Evolutionary conservation across 2,113 vertebrate genomes (phyloP).

Genomic region (Ophiodon elongatus): DNA sequence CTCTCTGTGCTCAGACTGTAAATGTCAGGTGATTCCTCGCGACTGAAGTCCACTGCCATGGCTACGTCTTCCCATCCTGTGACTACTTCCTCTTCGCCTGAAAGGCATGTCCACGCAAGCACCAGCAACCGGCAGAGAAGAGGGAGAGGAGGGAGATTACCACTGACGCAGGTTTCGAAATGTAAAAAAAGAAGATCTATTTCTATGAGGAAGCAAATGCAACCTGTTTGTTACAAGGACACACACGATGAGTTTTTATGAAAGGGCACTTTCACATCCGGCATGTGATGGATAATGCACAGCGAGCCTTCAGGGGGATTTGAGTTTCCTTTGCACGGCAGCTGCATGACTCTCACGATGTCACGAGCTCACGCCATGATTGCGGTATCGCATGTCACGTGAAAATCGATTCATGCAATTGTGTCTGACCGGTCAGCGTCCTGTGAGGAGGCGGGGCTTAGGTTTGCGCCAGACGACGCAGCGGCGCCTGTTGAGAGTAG

Average conservation of each 20-base stretch:
- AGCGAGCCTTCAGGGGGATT: too few relatives aligned
- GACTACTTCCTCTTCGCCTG: background rate
- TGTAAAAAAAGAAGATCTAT: background rate
- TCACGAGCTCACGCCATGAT: too few relatives aligned
- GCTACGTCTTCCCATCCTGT: background rate
- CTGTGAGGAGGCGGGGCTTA: background rate
- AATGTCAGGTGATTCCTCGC: slow-evolving; percentile 9
- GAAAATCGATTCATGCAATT: background rate
- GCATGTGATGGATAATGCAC: too few relatives aligned
- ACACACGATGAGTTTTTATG: background rate
- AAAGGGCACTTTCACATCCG: background rate
- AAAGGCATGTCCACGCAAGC: background rate
- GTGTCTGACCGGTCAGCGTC: background rate
- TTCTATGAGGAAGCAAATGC: background rate
- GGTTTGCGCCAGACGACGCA: too few relatives aligned
- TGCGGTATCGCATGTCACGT: too few relatives aligned
- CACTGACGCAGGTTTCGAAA: background rate
- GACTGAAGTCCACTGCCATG: background rate
- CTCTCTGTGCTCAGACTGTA: background rate
- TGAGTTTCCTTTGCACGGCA: too few relatives aligned
- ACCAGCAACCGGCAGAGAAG: background rate
- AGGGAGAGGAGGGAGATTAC: background rate
- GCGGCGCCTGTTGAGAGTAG: too few relatives aligned
- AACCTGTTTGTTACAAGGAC: background rate
- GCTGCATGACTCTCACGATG: too few relatives aligned